Percentiles rank a stretch among this genome's conserved stretches.
phyloP scores from a whole-genome alignment of 2,113 vertebrate genomes.

The Cyanistes caeruleus region DNA sequence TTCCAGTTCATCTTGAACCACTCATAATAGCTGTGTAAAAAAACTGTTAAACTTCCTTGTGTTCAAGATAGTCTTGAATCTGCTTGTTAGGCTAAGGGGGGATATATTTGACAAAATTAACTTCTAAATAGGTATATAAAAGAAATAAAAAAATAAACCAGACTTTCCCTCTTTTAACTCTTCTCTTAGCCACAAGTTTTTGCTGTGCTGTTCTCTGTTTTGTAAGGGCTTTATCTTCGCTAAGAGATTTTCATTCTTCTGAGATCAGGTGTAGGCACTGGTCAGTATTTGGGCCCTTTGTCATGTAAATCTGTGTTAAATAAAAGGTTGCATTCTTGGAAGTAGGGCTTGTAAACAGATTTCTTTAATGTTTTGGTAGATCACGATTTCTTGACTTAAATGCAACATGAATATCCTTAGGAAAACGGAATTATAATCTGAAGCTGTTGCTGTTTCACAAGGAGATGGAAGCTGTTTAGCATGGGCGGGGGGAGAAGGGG shows the following conservation, averaged over 20 bases:
- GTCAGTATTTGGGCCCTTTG: not conserved
- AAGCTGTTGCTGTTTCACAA: not conserved
- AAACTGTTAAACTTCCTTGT: not conserved
- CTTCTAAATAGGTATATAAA: not conserved
- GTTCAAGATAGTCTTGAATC: not conserved
- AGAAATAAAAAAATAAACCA: not conserved
- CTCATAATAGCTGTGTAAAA: not conserved
- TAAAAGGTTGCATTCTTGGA: not conserved
- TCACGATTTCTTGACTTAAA: not conserved
- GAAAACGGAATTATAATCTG: not conserved
- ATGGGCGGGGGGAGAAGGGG: not conserved
- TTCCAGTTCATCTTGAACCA: not conserved
- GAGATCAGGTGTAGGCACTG: not conserved
- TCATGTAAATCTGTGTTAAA: not conserved
- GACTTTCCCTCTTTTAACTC: not conserved
- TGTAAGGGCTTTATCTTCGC: not conserved
- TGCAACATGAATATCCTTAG: not conserved
- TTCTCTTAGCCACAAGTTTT: not conserved
- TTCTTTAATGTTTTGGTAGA: not conserved
- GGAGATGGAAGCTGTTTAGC: not conserved
- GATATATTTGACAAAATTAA: not conserved
- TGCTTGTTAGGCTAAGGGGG: not conserved
- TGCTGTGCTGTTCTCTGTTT: not conserved
- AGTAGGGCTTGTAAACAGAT: not conserved
- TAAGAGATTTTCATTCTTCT: not conserved